Evolutionary conservation across 2,888 invertebrate species (phyloP).

Genomic region (Drosophila emarginata): DNA sequence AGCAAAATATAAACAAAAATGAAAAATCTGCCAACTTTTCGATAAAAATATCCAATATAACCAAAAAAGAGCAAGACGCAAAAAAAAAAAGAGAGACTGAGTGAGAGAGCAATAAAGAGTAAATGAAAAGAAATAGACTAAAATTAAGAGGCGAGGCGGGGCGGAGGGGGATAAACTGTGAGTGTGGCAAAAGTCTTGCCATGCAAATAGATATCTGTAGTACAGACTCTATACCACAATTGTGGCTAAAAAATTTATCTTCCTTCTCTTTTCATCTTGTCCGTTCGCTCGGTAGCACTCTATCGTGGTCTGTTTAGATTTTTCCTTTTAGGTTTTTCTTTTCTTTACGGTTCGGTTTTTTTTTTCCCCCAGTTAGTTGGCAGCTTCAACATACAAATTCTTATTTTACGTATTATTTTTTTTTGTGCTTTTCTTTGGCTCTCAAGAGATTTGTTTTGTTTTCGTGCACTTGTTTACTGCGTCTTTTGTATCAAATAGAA

Average conservation of each 20-base stretch:
- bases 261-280: constrained; percentile 24
- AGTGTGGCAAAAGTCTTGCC: not conserved
- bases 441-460: constrained; percentile 69
- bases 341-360: constrained; percentile 15
- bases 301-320: no score
- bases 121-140: not conserved
- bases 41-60: constrained; percentile 18
- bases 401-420: constrained; percentile 10
- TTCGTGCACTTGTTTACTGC: constrained; percentile 72
- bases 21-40: constrained; percentile 10
- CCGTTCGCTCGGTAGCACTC: constrained; percentile 22
- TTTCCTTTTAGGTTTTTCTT: constrained; percentile 30
- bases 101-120: not conserved
- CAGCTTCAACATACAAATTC: constrained; percentile 46
- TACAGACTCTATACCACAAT: no score
- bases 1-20: constrained; percentile 25
- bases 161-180: not conserved
- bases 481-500: constrained; percentile 61
- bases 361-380: not conserved
- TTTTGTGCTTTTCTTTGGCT: constrained; percentile 38
- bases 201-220: constrained; percentile 19
- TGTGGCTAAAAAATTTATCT: constrained; percentile 29
- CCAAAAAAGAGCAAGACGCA: not conserved
- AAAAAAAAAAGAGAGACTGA: not conserved
- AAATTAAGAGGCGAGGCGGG: not conserved